Percentiles rank a stretch among this genome's conserved stretches.
Evolutionary conservation across 2,113 vertebrate genomes (phyloP).

Genomic region (Dendropsophus ebraccatus): DNA sequence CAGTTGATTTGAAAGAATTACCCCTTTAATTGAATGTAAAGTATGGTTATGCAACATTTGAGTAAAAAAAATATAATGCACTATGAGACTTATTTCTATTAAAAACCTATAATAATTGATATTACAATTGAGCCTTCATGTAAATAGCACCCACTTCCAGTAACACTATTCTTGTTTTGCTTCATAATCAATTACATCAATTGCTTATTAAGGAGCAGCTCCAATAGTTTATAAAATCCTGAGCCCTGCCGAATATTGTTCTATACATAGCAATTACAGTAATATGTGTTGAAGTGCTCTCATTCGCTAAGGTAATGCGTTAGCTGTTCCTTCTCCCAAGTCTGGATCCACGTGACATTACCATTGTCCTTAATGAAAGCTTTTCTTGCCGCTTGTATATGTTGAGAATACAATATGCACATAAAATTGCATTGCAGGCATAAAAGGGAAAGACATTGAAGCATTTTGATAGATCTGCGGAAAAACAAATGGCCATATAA

Average conservation of each 20-base stretch:
- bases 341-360: background rate
- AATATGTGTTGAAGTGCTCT: background rate
- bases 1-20: too few species aligned
- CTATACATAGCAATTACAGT: background rate
- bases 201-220: background rate
- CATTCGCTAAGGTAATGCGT: background rate
- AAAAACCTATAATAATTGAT: background rate
- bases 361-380: slow-evolving; percentile 9
- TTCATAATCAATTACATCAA: background rate
- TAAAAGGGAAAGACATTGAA: slow-evolving; percentile 14
- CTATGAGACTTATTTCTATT: background rate
- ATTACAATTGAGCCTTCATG: background rate
- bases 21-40: too few species aligned
- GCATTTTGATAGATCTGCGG: background rate
- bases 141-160: background rate
- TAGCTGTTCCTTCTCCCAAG: background rate
- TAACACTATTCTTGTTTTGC: background rate
- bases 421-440: slow-evolving; percentile 6
- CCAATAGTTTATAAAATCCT: background rate
- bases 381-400: background rate
- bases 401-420: slow-evolving; percentile 20
- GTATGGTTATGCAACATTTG: background rate
- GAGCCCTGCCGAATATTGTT: background rate
- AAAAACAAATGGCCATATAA: slow-evolving; percentile 21
- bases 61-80: background rate